Percentiles rank a stretch among this genome's conserved stretches.
Evolutionary conservation across 1,140 invertebrate species (phyloP).

Genomic region (Rhagoletis pomonella): DNA sequence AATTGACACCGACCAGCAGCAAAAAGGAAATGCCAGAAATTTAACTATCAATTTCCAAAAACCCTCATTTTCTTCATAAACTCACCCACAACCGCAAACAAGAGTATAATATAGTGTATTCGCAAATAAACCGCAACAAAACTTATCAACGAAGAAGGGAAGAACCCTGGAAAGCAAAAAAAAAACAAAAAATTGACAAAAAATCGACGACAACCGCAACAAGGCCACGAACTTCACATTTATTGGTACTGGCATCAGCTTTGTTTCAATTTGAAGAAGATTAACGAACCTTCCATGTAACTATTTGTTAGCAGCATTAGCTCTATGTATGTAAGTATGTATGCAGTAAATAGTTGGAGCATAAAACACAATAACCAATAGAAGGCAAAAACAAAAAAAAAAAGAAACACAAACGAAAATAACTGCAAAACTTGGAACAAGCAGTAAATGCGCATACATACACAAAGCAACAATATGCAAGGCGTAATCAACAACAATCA

Average conservation of each 20-base stretch:
- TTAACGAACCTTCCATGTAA: not conserved
- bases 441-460: not conserved
- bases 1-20: not conserved
- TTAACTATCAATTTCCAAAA: not conserved
- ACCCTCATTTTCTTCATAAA: not conserved
- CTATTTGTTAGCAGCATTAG: not conserved
- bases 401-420: not conserved
- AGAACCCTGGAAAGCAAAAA: not conserved
- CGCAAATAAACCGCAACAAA: not conserved
- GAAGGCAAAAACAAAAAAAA: not conserved
- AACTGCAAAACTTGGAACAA: not conserved
- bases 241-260: not conserved
- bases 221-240: not conserved
- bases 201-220: not conserved
- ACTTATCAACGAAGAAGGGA: not conserved
- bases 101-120: not conserved
- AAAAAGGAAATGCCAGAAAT: slow-evolving; percentile 3
- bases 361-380: not conserved
- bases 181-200: not conserved
- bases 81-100: not conserved
- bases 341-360: not conserved
- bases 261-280: not conserved
- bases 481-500: not conserved
- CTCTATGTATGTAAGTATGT: not conserved
- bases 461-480: not conserved